Evolutionary conservation across 53 echinoderm and acorn worm genomes (phyloP), one percentile per base, ranked within the genome.

Genomic region (Paracentrotus lividus): DNA sequence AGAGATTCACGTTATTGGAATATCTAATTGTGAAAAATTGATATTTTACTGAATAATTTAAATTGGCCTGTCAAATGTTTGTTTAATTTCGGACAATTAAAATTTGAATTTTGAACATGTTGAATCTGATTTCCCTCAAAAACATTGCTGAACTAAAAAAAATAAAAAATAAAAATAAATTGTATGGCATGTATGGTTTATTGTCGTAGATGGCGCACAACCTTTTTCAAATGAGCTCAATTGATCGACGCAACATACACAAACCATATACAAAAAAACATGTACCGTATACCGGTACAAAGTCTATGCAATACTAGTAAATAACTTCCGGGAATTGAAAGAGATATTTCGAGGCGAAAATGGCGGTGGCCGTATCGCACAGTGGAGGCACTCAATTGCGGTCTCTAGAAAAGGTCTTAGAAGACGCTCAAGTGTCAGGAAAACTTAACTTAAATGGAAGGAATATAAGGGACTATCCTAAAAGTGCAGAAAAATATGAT

Each of bases 391-490:
- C 96, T 88, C 98, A 96, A 94, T 94, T 97, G 55, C 92, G 97
- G 93, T 97, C 97, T 56, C 75, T 98, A 42, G 98, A 98, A 94
- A 97, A 97, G 94, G 98, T 98, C 33, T 92, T 98, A 27, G 98
- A 98, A 89, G 98, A 98, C 95, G 98, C 98, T 43, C 98, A 98
- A 69, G 93, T 95, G 96, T 94, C 98, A 76, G 98, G 98, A 92
- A 93, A 95, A 92, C 92, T 98, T 52, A 98, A 98, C 93, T 88
- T 98, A 40, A 93, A 93, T 93, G 96, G 98, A 76, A 96, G 98
- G 95, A 98, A 97, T 96, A 93, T 98, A 93, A 97, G 96, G 95
- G 98, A 98, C 58, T 98, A 94, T 86, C 98, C 98, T 31, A 95
- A 97, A 94, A 96, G 96, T 94, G 97, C 96, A 52, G 95, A 96